Percentiles rank a stretch among this genome's conserved stretches.
Evolutionary conservation across 2,888 invertebrate genomes (phyloP).

Genomic region (Noctua janthe): DNA sequence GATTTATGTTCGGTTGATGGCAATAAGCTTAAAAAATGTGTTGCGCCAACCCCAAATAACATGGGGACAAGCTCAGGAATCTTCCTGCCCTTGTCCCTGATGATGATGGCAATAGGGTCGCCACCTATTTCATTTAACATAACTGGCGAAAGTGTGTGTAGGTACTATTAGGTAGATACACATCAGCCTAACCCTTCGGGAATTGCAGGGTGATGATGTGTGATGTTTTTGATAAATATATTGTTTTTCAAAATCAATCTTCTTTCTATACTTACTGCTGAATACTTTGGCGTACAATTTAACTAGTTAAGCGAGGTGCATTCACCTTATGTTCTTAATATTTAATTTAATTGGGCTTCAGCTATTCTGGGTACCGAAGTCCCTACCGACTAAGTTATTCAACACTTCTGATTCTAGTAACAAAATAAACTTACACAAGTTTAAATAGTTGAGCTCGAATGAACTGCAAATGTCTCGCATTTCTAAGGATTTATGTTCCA

Average conservation of each 20-base stretch:
- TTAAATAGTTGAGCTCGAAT: slow-evolving; percentile 15
- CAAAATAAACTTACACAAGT: slow-evolving; percentile 16
- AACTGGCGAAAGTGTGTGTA: background rate
- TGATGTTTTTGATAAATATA: background rate
- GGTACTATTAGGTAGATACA: background rate
- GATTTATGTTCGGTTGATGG: background rate
- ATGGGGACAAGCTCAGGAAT: too few relatives aligned
- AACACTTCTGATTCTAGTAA: background rate
- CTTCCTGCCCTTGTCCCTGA: too few relatives aligned
- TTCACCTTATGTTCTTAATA: background rate
- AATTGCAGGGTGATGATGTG: background rate
- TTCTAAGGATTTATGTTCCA: slow-evolving; percentile 45
- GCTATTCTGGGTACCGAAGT: background rate
- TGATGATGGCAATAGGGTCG: background rate
- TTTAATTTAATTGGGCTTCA: background rate
- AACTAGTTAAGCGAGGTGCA: background rate
- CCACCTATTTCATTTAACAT: background rate
- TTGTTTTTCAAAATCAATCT: background rate
- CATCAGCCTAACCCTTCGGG: background rate
- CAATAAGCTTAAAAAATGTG: background rate
- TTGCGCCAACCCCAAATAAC: too few relatives aligned
- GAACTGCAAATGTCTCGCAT: slow-evolving; percentile 37
- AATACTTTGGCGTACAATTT: background rate
- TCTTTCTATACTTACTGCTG: background rate
- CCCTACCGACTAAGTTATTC: slow-evolving; percentile 5